Conservation (phyloP, 1,140 invertebrate species). For the Eciton burchellii region DNA sequence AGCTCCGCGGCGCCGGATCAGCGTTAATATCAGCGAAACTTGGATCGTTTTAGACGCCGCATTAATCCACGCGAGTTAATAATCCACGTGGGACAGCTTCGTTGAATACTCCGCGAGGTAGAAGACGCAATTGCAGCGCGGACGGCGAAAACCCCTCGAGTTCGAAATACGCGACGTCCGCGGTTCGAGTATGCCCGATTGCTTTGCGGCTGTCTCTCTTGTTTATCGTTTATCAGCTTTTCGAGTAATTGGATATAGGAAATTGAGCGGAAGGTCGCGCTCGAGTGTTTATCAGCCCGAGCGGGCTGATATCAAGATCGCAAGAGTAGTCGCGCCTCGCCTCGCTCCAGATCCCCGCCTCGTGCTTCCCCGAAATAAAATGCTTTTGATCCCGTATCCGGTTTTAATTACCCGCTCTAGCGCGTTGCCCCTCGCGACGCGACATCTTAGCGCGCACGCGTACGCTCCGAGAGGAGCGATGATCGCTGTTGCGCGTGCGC, state of each 20-base stretch:
- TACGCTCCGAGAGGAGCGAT: slow-evolving; percentile 12
- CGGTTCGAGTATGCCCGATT: no score
- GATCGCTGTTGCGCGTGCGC: slow-evolving; percentile 35
- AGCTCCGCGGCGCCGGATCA: slow-evolving; percentile 40
- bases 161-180: no score
- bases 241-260: no score
- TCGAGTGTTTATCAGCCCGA: background rate
- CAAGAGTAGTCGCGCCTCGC: slow-evolving; percentile 40
- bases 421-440: slow-evolving; percentile 1
- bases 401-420: slow-evolving; percentile 39
- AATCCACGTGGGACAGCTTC: no score
- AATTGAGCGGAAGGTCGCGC: no score
- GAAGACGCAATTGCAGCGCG: no score
- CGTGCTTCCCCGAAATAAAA: slow-evolving; percentile 35
- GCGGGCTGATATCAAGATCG: slow-evolving; percentile 20
- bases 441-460: slow-evolving; percentile 11
- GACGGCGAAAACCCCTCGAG: no score
- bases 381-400: slow-evolving; percentile 21
- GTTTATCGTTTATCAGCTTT: no score
- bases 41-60: slow-evolving; percentile 34
- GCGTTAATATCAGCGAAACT: slow-evolving; percentile 58
- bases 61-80: slow-evolving; percentile 47
- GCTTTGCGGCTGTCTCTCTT: background rate
- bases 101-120: no score
- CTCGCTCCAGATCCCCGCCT: background rate